Evolutionary conservation across 37 sponge, comb jelly and placozoan genomes (phyloP).

Genomic region (Chondrilla cf. caribensis): DNA sequence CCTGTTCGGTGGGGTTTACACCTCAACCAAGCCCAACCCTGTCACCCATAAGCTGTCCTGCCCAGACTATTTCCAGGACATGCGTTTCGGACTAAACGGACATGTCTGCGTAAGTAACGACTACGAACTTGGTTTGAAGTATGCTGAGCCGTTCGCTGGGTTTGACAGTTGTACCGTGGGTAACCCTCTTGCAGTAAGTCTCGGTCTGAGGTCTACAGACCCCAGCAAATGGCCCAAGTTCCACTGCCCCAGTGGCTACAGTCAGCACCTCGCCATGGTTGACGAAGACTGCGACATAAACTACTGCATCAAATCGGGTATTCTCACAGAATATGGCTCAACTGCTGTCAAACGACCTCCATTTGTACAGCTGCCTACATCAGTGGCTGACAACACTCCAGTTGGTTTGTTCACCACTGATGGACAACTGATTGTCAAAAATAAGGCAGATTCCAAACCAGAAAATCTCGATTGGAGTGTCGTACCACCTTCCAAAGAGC

Average conservation of each 20-base stretch:
- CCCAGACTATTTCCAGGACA: constrained; percentile 41
- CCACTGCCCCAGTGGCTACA: constrained; percentile 5
- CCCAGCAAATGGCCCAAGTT: constrained; percentile 4
- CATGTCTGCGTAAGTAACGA: constrained; percentile 57
- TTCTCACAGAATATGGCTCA: neutral
- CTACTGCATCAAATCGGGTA: constrained; percentile 12
- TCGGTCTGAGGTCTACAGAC: neutral
- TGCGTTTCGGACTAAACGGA: constrained; percentile 57
- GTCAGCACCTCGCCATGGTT: constrained; percentile 22
- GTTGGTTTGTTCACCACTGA: neutral
- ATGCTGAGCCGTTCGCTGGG: constrained; percentile 64
- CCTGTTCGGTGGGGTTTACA: constrained; percentile 76
- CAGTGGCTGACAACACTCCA: neutral
- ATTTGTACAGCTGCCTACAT: neutral
- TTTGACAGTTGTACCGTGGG: constrained; percentile 69
- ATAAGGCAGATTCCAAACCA: neutral
- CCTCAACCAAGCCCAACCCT: constrained; percentile 50
- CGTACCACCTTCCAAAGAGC: neutral
- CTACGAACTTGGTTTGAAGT: constrained; percentile 45
- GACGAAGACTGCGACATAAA: constrained; percentile 19
- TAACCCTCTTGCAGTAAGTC: constrained; percentile 54
- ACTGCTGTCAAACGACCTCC: constrained; percentile 18
- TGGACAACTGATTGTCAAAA: neutral
- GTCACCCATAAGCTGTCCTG: constrained; percentile 52
- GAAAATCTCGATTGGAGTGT: neutral